Base-by-base conservation (phyloP, 2,888 invertebrate species). In the Stenichneumon culpator region DNA sequence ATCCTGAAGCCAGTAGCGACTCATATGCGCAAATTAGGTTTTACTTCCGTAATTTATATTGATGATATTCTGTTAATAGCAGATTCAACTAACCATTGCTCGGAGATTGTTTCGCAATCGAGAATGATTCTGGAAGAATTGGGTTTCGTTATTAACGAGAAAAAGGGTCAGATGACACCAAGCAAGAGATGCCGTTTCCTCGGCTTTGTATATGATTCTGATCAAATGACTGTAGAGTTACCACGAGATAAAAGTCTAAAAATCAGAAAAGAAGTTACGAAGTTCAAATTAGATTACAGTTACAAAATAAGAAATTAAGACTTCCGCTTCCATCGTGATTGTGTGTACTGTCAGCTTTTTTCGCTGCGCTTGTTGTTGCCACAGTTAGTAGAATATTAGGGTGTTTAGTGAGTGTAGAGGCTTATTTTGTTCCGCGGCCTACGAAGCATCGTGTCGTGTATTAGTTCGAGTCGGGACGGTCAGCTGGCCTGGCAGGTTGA, bases 241-340 rank as follows among this genome's bases (percentile, higher is more conserved):
- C 80, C 83, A 22, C 39, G 74, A 16, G 39, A 52, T 5, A 82
- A 85, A 57, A 83, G 36, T 67, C 1, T 32, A 6, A 83, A 65
- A 47, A 50, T 83, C 14, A 22, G 50, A 19, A 39, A 25, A 2
- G 28, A 63, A 19, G 67, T 87, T 14, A 11, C 3, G 52, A 65
- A 32, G 16, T 72, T 84, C 47, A 44, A 22, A 57, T 16, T 19
- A 44, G 70, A 19, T 3, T 69, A 14, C 9, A 32, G 11, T 14
- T 86, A 82, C 54, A 84, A 50, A 9, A 85, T 88, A 44, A 52
- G 86, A 16, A 75, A 86, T n/a, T n/a, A n/a, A n/a, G n/a, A n/a
- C n/a, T n/a, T n/a, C n/a, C n/a, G n/a, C n/a, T n/a, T n/a, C n/a
- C n/a, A n/a, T n/a, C n/a, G n/a, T n/a, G n/a, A n/a, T n/a, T n/a